Evolutionary conservation across 2,888 invertebrate species (phyloP).

Genomic region (Dascillus cervinus): DNA sequence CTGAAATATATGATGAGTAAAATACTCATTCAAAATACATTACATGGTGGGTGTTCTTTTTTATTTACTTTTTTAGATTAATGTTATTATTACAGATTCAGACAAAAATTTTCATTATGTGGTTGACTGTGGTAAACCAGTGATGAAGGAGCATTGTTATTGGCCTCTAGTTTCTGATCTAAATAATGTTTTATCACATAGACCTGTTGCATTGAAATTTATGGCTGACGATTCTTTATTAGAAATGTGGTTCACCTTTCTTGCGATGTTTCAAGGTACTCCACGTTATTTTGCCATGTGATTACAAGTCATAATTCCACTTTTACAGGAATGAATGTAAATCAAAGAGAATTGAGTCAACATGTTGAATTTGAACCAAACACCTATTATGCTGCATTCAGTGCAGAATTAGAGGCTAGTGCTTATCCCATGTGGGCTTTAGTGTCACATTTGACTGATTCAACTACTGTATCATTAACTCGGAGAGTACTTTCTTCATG

Average conservation of each 20-base stretch:
- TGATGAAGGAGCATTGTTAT: conserved; percentile 97
- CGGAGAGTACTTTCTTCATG: conserved; percentile 70
- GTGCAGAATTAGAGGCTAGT: conserved; percentile 93
- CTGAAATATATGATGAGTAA: conserved; percentile 89
- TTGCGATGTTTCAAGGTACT: conserved; percentile 88
- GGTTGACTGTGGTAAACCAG: conserved; percentile 83
- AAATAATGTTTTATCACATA: conserved; percentile 91
- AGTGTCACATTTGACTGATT: conserved; percentile 75
- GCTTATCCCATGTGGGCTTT: conserved; percentile 98
- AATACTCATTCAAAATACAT: conserved; percentile 77
- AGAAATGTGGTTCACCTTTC: conserved; percentile 92
- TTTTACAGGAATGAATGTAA: conserved; percentile 86
- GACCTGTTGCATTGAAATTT: conserved; percentile 83
- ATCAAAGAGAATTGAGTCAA: conserved; percentile 79
- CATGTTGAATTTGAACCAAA: conserved; percentile 97
- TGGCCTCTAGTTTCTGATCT: conserved; percentile 97
- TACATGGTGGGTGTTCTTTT: conserved; percentile 59
- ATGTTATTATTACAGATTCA: conserved; percentile 46
- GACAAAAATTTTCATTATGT: conserved; percentile 80
- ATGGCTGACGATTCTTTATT: conserved; percentile 82
- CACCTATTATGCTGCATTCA: conserved; percentile 96
- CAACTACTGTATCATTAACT: conserved; percentile 65
- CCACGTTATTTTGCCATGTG: conserved; percentile 4
- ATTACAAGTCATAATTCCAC: conserved; percentile 3
- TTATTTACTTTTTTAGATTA: not conserved